Conservation (phyloP, 1,140 invertebrate species). For the Ridgeia piscesae region DNA sequence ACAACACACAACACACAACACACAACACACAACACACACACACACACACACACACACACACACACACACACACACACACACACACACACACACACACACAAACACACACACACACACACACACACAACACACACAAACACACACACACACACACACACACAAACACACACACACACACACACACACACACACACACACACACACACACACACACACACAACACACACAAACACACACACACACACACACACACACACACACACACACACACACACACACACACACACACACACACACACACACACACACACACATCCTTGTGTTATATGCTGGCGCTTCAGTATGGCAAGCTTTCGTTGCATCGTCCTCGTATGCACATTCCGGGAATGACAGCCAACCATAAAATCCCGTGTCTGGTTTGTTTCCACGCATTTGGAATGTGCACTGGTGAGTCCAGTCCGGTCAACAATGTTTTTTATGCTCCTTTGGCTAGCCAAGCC, state of each 20-base stretch:
- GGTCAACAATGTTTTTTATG: no score
- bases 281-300: no score
- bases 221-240: background rate
- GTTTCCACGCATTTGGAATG: no score
- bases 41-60: no score
- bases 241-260: background rate
- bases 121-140: constrained; percentile 18
- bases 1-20: constrained; percentile 15
- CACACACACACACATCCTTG: no score
- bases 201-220: constrained; percentile 15
- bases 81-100: constrained; percentile 16
- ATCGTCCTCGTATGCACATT: no score
- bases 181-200: constrained; percentile 19
- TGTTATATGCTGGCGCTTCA: no score
- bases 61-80: no score
- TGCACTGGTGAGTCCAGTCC: no score
- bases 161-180: constrained; percentile 16
- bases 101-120: constrained; percentile 20
- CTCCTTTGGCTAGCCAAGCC: no score
- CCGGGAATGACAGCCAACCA: background rate
- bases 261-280: no score
- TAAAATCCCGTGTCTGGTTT: background rate
- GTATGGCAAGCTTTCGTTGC: no score
- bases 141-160: constrained; percentile 21
- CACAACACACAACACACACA: background rate